phyloP scores from a whole-genome alignment of 2,113 vertebrate genomes.

The Entelurus aequoreus region DNA sequence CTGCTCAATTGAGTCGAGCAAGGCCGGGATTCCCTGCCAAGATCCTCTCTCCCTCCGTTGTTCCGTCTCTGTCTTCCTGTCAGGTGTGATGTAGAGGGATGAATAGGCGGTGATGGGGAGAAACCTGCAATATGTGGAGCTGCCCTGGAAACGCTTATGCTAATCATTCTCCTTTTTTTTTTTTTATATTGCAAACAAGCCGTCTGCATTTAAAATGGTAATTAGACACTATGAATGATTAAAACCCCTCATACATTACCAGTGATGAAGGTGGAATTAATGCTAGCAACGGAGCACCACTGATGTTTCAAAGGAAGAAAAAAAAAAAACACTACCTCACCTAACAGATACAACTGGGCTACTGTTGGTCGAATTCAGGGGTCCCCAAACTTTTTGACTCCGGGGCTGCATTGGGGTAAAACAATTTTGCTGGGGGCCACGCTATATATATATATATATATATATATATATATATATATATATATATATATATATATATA shows the following conservation, averaged over 20 bases:
- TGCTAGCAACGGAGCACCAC: not conserved
- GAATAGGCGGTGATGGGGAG: constrained; percentile 62
- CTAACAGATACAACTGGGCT: not conserved
- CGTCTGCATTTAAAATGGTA: constrained; percentile 1
- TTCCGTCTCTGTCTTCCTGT: constrained; percentile 25
- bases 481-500: too few relatives aligned
- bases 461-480: too few relatives aligned
- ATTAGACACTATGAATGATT: not conserved
- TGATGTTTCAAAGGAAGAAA: not conserved
- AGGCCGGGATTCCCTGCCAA: constrained; percentile 52
- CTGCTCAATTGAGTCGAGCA: constrained; percentile 55
- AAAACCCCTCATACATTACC: not conserved
- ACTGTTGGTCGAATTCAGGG: too few relatives aligned
- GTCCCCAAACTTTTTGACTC: too few relatives aligned
- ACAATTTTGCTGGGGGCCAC: too few relatives aligned
- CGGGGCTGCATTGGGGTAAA: too few relatives aligned
- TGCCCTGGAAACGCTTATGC: constrained; percentile 34
- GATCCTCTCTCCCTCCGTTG: constrained; percentile 26
- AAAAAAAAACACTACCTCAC: not conserved
- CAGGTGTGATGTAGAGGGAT: constrained; percentile 55
- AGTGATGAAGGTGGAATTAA: constrained; percentile 1
- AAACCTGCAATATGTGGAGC: constrained; percentile 28
- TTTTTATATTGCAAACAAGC: not conserved
- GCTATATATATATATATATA: too few relatives aligned
- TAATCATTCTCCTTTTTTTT: not conserved